Percentiles rank a stretch among this genome's conserved stretches.
Conservation (phyloP, 2,888 invertebrate genomes). For the Diogma glabrata region DNA sequence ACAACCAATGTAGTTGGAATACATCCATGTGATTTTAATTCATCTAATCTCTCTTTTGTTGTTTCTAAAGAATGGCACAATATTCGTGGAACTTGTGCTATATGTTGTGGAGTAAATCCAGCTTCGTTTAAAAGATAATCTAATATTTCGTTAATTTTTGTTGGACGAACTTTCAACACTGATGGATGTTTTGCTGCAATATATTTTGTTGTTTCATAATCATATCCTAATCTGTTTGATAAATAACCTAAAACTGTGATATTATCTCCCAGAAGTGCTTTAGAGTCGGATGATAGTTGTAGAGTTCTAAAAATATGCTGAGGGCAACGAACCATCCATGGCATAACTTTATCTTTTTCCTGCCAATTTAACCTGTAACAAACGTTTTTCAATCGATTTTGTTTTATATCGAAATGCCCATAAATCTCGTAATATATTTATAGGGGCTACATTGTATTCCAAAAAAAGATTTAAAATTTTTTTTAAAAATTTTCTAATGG, state of each 20-base stretch:
- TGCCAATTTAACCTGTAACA: constrained; percentile 38
- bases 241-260: constrained; percentile 42
- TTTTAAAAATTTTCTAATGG: constrained; percentile 42
- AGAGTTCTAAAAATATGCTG: constrained; percentile 35
- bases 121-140: constrained; percentile 43
- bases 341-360: constrained; percentile 44
- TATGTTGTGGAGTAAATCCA: constrained; percentile 41
- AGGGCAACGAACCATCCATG: constrained; percentile 56
- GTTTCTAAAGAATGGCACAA: constrained; percentile 45
- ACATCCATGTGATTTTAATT: constrained; percentile 39
- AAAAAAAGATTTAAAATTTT: constrained; percentile 41
- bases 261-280: constrained; percentile 40
- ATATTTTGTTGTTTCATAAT: constrained; percentile 36
- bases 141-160: constrained; percentile 46
- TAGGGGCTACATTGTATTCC: constrained; percentile 42
- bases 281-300: constrained; percentile 29
- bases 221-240: constrained; percentile 41
- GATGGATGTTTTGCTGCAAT: constrained; percentile 43
- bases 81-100: constrained; percentile 43
- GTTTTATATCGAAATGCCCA: constrained; percentile 52
- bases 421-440: constrained; percentile 46
- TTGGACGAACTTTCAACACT: constrained; percentile 41
- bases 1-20: constrained; percentile 41
- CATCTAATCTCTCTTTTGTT: constrained; percentile 40
- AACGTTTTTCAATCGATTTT: constrained; percentile 40